A percentile compares a stretch with the other conserved stretches of the same genome.
phyloP scores from a whole-genome alignment of 2,888 invertebrate genomes.

The Scaptomyza caliginosa region DNA sequence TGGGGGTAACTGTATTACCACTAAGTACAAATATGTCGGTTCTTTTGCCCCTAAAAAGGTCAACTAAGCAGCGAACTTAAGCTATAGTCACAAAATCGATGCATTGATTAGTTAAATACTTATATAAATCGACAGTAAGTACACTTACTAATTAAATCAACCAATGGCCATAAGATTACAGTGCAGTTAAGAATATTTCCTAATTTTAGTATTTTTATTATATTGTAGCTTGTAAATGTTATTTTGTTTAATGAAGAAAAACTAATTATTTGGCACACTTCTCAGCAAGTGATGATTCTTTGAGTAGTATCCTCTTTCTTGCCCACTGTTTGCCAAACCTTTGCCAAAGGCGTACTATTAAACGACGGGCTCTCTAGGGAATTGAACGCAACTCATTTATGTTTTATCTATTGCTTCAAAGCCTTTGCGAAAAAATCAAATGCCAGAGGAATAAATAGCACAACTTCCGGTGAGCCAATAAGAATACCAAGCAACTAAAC shows the following conservation, averaged over 20 bases:
- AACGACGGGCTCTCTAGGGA: constrained; percentile 10
- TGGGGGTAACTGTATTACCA: background rate
- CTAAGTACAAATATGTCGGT: background rate
- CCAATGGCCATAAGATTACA: background rate
- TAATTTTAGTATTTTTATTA: background rate
- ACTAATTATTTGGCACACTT: too few species aligned
- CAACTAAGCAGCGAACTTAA: constrained; percentile 16
- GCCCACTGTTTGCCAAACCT: background rate
- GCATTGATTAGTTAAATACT: constrained; percentile 39
- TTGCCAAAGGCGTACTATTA: constrained; percentile 14
- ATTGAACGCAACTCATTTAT: constrained; percentile 47
- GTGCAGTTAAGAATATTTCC: background rate
- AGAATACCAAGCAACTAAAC: constrained; percentile 67
- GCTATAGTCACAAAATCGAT: constrained; percentile 36
- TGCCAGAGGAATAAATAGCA: constrained; percentile 68
- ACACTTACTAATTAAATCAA: constrained; percentile 25
- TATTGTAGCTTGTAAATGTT: too few species aligned
- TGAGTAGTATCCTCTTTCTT: background rate
- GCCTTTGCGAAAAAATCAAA: constrained; percentile 63
- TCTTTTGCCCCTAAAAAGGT: constrained; percentile 16
- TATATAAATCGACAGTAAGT: constrained; percentile 1
- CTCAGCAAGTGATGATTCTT: too few species aligned
- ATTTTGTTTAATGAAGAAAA: too few species aligned
- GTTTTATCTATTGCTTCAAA: constrained; percentile 45
- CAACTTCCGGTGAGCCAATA: constrained; percentile 76